Conservation (phyloP, 2,888 invertebrate genomes). For the Cryptus armator region DNA sequence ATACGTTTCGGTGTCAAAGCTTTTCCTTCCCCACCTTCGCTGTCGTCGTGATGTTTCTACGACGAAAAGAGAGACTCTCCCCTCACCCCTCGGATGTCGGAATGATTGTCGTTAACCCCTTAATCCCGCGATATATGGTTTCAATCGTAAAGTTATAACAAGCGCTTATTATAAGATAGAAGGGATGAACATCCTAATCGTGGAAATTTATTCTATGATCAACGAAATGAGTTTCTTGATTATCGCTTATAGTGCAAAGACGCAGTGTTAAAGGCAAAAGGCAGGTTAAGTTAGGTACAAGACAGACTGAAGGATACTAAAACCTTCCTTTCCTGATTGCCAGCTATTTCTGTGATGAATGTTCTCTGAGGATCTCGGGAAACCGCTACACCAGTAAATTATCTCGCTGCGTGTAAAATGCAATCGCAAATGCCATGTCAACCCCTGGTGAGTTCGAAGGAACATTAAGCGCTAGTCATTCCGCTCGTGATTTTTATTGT, state of each 20-base stretch:
- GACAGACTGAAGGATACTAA: conserved; percentile 8
- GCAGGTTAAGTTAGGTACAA: conserved; percentile 1
- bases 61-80: not conserved
- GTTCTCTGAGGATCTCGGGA: conserved; percentile 49
- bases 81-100: no score
- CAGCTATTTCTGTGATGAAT: conserved; percentile 34
- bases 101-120: not conserved
- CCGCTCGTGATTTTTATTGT: conserved; percentile 58
- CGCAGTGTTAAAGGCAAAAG: not conserved
- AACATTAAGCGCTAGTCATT: conserved; percentile 33
- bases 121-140: not conserved
- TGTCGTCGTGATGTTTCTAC: not conserved
- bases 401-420: conserved; percentile 16
- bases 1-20: conserved; percentile 81
- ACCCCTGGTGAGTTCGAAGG: conserved; percentile 39
- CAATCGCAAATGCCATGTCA: conserved; percentile 28
- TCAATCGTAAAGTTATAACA: not conserved
- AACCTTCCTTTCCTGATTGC: conserved; percentile 21
- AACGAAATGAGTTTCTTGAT: conserved; percentile 18
- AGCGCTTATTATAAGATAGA: not conserved
- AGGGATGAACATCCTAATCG: not conserved
- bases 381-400: conserved; percentile 67
- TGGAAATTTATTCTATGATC: not conserved
- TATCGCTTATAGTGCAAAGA: not conserved
- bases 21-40: conserved; percentile 45